Evolutionary conservation across 2,888 invertebrate species (phyloP).

Genomic region (Caenorhabditis sp.): DNA sequence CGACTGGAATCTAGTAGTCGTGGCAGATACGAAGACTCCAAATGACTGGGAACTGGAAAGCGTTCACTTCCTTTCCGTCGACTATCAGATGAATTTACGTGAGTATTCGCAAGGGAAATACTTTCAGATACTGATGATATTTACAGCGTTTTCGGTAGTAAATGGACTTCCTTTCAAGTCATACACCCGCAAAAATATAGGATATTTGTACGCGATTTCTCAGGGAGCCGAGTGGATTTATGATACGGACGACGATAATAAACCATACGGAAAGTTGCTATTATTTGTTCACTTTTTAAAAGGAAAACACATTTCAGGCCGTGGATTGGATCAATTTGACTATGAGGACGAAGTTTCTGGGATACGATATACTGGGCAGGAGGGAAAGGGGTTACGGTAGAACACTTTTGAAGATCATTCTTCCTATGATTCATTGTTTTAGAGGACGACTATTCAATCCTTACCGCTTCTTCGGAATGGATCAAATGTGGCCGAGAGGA

Average conservation of each 20-base stretch:
- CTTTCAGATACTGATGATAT: neutral
- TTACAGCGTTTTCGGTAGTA: slow-evolving; percentile 16
- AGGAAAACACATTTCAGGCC: slow-evolving; percentile 45
- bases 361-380: slow-evolving; percentile 19
- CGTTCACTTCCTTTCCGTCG: slow-evolving; percentile 49
- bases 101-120: neutral
- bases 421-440: no score
- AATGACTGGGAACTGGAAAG: slow-evolving; percentile 38
- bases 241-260: slow-evolving; percentile 63
- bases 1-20: slow-evolving; percentile 54
- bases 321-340: slow-evolving; percentile 61
- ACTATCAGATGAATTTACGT: slow-evolving; percentile 27
- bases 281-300: no score
- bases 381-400: slow-evolving; percentile 2
- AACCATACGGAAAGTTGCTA: slow-evolving; percentile 42
- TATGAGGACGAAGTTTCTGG: slow-evolving; percentile 37
- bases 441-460: slow-evolving; percentile 60
- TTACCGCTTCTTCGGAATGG: slow-evolving; percentile 57
- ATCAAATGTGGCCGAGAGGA: slow-evolving; percentile 64
- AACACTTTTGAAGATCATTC: neutral
- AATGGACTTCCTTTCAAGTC: slow-evolving; percentile 34
- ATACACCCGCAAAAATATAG: slow-evolving; percentile 58
- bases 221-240: slow-evolving; percentile 63
- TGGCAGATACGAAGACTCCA: slow-evolving; percentile 56
- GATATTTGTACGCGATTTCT: slow-evolving; percentile 61